A percentile compares a stretch with the other conserved stretches of the same genome.
Conservation (phyloP, 1,140 invertebrate species). For the Solenopsis invicta region DNA sequence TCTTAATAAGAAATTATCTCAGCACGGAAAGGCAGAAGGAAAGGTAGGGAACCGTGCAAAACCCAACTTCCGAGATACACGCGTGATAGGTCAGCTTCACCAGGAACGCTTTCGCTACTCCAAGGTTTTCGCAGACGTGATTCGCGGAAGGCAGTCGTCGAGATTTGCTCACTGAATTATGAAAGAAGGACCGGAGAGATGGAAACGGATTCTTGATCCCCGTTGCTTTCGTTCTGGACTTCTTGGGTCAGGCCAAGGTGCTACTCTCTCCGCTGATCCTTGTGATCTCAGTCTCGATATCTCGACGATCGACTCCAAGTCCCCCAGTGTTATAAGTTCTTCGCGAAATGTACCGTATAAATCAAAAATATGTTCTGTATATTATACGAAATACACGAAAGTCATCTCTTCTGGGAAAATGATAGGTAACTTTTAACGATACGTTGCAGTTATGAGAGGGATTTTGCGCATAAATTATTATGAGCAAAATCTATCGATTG, state of each 20-base stretch:
- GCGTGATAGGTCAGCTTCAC: conserved; percentile 73
- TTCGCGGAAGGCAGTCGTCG: conserved; percentile 84
- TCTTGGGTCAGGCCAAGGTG: conserved; percentile 48
- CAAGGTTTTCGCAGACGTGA: conserved; percentile 67
- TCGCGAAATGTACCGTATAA: not conserved
- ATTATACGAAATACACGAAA: not conserved
- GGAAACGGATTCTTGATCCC: conserved; percentile 52
- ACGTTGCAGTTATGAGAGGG: not conserved
- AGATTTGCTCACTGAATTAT: conserved; percentile 83
- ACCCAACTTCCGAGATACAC: conserved; percentile 80
- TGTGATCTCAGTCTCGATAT: conserved; percentile 62
- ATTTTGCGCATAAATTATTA: not conserved
- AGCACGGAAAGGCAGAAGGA: conserved; percentile 57
- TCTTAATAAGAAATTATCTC: conserved; percentile 84
- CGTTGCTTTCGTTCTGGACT: conserved; percentile 12
- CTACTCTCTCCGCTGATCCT: conserved; percentile 51
- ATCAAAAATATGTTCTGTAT: conserved; percentile 28
- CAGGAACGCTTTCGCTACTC: conserved; percentile 60
- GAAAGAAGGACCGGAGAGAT: conserved; percentile 71
- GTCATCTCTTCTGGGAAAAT: not conserved
- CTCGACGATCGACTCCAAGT: conserved; percentile 28
- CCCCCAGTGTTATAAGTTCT: not conserved
- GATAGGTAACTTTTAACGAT: not conserved
- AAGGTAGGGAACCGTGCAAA: conserved; percentile 55
- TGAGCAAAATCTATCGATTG: not conserved